Conservation (phyloP, 1,140 invertebrate species). For the Orchestia grillus region DNA sequence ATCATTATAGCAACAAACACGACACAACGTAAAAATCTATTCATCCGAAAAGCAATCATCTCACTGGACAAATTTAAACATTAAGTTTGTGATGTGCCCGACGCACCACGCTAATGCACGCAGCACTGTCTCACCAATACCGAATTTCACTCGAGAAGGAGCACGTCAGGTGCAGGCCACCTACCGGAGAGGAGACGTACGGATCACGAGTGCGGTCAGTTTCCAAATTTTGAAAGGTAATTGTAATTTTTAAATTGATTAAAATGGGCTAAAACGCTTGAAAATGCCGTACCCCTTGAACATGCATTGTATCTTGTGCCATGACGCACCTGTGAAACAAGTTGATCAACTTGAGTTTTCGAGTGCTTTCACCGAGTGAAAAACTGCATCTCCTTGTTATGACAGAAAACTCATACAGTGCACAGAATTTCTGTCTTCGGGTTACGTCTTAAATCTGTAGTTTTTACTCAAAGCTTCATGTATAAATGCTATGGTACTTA, state of each 20-base stretch:
- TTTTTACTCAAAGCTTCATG: not conserved
- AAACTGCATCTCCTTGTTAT: not conserved
- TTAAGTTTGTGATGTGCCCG: not conserved
- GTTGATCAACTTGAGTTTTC: no score
- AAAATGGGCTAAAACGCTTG: not conserved
- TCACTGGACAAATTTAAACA: not conserved
- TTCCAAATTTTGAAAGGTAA: not conserved
- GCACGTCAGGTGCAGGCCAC: not conserved
- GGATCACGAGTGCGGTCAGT: not conserved
- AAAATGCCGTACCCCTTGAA: not conserved
- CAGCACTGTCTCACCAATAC: no score
- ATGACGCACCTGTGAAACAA: not conserved
- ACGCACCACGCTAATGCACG: not conserved
- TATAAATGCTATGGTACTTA: slow-evolving; percentile 2
- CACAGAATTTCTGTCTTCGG: not conserved
- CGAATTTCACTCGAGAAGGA: not conserved
- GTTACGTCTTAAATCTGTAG: not conserved
- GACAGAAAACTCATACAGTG: not conserved
- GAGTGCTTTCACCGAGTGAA: no score
- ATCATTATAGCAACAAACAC: not conserved
- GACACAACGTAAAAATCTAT: not conserved
- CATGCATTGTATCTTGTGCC: not conserved
- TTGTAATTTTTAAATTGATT: not conserved
- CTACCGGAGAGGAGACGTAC: not conserved
- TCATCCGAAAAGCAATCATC: not conserved